Percentiles rank a stretch among this genome's conserved stretches.
These are phyloP conservation scores for Halictus quadricinctus DNA, from an alignment of 2,888 invertebrate species.

Conservation along the genomic window DNA sequence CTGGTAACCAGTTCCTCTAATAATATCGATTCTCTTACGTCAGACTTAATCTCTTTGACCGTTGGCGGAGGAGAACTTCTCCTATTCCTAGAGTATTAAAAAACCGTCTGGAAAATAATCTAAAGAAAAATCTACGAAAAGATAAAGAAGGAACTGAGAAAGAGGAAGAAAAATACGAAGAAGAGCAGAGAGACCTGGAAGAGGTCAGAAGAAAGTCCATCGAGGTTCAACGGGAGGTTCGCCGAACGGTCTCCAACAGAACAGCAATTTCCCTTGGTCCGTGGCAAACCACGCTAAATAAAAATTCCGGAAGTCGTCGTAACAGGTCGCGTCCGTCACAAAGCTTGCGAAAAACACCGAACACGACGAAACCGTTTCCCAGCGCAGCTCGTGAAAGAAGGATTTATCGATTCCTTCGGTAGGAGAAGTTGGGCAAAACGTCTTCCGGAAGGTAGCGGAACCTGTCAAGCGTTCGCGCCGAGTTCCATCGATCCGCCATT, in stretches of 20 bases:
- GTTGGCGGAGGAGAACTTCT: not conserved
- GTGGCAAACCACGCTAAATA: not conserved
- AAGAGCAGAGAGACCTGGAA: not conserved
- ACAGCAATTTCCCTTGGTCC: not conserved
- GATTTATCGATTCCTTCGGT: not conserved
- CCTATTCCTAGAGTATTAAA: not conserved
- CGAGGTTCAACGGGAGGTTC: not conserved
- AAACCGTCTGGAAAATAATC: not conserved
- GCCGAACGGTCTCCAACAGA: not conserved
- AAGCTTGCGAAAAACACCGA: not conserved
- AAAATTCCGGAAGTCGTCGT: not conserved
- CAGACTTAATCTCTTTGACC: not conserved
- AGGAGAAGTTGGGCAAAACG: not conserved
- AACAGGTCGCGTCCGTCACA: not conserved
- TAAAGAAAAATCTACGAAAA: not conserved
- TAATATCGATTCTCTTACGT: not conserved
- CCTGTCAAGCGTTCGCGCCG: slow-evolving; percentile 6
- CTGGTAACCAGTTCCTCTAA: not conserved
- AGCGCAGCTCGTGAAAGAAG: not conserved
- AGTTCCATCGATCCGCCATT: slow-evolving; percentile 39
- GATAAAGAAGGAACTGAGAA: not conserved
- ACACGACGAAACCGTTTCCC: not conserved
- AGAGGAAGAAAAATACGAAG: not conserved
- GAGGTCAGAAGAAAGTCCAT: not conserved
- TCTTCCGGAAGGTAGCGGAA: not conserved